Evolutionary conservation across 2,113 vertebrate species (phyloP).

Genomic region (Athene cunicularia): DNA sequence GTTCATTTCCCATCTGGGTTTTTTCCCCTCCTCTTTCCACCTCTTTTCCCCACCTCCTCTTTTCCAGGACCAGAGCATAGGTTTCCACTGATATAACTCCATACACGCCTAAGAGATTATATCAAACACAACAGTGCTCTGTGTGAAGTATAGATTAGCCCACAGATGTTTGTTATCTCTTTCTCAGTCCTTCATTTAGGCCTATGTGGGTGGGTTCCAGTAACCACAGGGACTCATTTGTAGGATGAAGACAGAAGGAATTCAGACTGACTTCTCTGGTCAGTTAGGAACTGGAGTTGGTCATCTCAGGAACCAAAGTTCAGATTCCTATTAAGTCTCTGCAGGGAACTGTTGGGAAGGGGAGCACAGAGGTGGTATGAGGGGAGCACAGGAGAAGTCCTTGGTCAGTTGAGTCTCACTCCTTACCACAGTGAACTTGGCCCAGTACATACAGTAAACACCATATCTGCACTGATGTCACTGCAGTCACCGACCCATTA

Average conservation of each 20-base stretch:
- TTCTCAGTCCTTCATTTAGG: background rate
- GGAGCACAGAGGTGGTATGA: background rate
- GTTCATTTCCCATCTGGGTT: conserved; percentile 43
- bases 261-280: background rate
- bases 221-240: background rate
- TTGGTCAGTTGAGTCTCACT: background rate
- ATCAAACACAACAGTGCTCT: background rate
- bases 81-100: background rate
- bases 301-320: background rate
- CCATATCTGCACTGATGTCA: rapidly evolving
- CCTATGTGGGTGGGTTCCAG: background rate
- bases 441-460: background rate
- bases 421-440: background rate
- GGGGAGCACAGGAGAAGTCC: background rate
- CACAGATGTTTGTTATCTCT: background rate
- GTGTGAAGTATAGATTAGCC: background rate
- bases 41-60: background rate
- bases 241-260: background rate
- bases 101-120: background rate
- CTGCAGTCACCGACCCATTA: background rate
- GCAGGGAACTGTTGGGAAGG: background rate
- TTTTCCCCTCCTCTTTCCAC: background rate
- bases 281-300: background rate
- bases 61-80: background rate
- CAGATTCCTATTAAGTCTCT: background rate